Base-by-base conservation (phyloP, 2,888 invertebrate genomes). In the Beris morrisii region DNA sequence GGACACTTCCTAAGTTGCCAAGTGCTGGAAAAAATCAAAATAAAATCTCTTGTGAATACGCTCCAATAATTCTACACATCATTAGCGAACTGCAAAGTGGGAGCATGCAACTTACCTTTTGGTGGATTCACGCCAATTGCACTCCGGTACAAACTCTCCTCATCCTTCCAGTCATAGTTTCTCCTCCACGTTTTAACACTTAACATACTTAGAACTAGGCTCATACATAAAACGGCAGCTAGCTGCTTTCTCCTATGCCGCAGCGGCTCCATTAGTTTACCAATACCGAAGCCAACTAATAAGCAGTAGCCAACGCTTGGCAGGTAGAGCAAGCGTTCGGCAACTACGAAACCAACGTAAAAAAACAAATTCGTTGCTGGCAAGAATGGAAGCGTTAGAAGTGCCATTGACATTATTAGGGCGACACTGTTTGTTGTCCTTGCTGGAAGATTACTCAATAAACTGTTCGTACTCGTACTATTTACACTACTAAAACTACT, bases 301-400 rank as follows among this genome's bases (percentile, higher is more conserved):
- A 97, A 85, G 82, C 96, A 97, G 82, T 91, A 93, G 64, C 97
- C 97, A 76, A 97, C 93, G 83, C 95, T 96, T 59, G 97, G 97
- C 80, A 97, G 87, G 83, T 97, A 98, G 71, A 98, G 85, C 72
- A 97, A 90, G 71, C 97, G 86, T 83, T 98, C 98, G 68, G 97
- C 98, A 65, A 97, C 92, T 72, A 98, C 97, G 82, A 98, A 98
- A 58, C 98, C 98, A 69, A 98, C 97, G 82, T 97, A 97, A 84
- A 97, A 96, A 82, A 97, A 90, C 74, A 97, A 83, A 85, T 98
- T 98, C 74, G 94, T 91, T 70, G 97, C 97, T 71, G 97, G 97
- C 76, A 97, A 85, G 83, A 97, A 97, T 69, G 97, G 96, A 73
- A 97, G 84, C 72, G 91, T 87, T 77, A 96, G 86, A 76, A 97